A percentile compares a stretch with the other conserved stretches of the same genome.
Conservation (phyloP, 2,113 vertebrate genomes). For the Phodopus roborovskii region DNA sequence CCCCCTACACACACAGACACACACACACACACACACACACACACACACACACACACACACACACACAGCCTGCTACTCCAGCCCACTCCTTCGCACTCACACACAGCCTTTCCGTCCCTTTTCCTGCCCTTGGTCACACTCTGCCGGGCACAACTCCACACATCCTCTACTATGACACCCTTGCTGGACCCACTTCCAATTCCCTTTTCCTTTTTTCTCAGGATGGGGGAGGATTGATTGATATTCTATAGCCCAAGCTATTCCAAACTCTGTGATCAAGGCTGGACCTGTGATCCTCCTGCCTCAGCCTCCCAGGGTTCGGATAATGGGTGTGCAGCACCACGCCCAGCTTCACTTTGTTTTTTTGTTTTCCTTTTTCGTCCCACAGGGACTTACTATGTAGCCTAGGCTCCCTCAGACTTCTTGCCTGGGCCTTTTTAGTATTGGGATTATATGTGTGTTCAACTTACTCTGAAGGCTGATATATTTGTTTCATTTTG, state of each 20-base stretch:
- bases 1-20: too few relatives aligned
- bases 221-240: too few relatives aligned
- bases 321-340: background rate
- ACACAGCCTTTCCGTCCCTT: background rate
- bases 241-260: background rate
- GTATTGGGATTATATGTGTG: background rate
- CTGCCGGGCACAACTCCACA: background rate
- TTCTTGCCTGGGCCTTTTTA: too few relatives aligned
- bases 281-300: background rate
- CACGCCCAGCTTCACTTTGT: background rate
- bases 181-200: background rate
- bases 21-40: too few relatives aligned
- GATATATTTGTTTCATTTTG: background rate
- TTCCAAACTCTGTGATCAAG: background rate
- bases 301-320: background rate
- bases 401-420: background rate
- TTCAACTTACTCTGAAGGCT: background rate
- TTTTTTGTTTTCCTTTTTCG: background rate
- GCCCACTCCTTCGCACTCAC: background rate
- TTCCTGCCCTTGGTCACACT: background rate
- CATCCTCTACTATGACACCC: background rate
- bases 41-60: background rate
- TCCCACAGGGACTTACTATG: background rate
- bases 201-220: background rate
- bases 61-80: background rate